phyloP scores from a whole-genome alignment of 1,140 invertebrate genomes.

The Vanessa tameamea region DNA sequence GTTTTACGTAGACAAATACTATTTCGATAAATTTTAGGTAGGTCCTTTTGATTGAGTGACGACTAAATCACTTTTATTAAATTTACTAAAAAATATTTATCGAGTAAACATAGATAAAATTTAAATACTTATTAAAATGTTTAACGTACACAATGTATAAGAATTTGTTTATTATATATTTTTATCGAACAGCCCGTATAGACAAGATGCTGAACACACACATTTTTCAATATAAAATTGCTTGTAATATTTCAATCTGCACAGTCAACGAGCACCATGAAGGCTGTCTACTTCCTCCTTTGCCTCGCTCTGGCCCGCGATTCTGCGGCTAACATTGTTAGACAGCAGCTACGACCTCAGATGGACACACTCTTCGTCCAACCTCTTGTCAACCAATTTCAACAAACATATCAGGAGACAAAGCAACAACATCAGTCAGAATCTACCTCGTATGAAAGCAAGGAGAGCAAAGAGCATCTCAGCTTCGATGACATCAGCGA shows the following conservation, averaged over 20 bases:
- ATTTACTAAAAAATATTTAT: too few relatives aligned
- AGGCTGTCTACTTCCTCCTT: slow-evolving; percentile 54
- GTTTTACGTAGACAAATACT: too few relatives aligned
- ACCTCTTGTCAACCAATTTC: slow-evolving; percentile 36
- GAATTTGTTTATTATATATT: not conserved
- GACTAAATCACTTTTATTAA: too few relatives aligned
- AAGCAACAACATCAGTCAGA: slow-evolving; percentile 3
- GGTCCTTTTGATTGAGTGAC: too few relatives aligned
- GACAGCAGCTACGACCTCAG: slow-evolving; percentile 39
- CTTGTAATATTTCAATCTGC: slow-evolving; percentile 11
- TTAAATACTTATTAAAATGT: too few relatives aligned
- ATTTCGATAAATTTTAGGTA: too few relatives aligned
- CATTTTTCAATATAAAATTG: slow-evolving; percentile 16
- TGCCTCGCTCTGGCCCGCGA: slow-evolving; percentile 56
- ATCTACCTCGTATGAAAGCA: slow-evolving; percentile 22
- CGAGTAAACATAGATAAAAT: too few relatives aligned
- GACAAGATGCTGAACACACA: slow-evolving; percentile 7
- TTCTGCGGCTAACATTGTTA: slow-evolving; percentile 59
- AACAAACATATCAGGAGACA: slow-evolving; percentile 14
- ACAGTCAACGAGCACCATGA: slow-evolving; percentile 55
- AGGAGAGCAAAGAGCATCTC: slow-evolving; percentile 39
- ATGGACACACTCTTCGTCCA: slow-evolving; percentile 44
- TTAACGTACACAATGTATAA: not conserved
- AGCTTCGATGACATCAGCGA: slow-evolving; percentile 36
- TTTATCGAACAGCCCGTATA: slow-evolving; percentile 14